Percentiles rank a stretch among this genome's conserved stretches.
Conservation (phyloP, 2,113 vertebrate species). For the Brachirus orientalis region DNA sequence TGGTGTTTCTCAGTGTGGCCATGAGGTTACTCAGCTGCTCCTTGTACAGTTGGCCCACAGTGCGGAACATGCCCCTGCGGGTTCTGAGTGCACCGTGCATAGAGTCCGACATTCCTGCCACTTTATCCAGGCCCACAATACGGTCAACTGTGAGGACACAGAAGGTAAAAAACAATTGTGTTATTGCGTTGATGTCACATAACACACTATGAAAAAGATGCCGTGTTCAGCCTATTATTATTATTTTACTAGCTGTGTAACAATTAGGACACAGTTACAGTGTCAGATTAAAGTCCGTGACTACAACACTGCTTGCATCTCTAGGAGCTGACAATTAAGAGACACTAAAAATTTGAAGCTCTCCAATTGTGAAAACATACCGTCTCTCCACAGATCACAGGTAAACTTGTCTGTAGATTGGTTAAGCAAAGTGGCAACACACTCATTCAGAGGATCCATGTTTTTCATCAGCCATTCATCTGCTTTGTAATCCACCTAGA, state of each 20-base stretch:
- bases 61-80: conserved; percentile 97
- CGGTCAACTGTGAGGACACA: conserved; percentile 88
- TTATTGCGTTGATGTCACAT: neutral
- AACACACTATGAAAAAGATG: neutral
- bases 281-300: too few relatives aligned
- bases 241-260: too few relatives aligned
- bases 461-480: conserved; percentile 98
- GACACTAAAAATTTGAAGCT: neutral
- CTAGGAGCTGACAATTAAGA: too few relatives aligned
- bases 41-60: conserved; percentile 97
- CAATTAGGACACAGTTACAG: too few relatives aligned
- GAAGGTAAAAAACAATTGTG: neutral
- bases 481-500: conserved; percentile 97
- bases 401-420: conserved; percentile 96
- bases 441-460: conserved; percentile 98
- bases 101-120: conserved; percentile 93
- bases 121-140: conserved; percentile 96
- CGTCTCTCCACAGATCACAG: conserved; percentile 95
- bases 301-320: too few relatives aligned
- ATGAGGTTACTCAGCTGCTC: conserved; percentile 97
- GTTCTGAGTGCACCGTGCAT: conserved; percentile 93
- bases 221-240: too few relatives aligned
- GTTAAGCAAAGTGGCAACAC: conserved; percentile 92
- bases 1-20: conserved; percentile 95
- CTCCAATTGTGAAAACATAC: conserved; percentile 78